Conservation (phyloP, 2,113 vertebrate species). For the Sinocyclocheilus anophthalmus region DNA sequence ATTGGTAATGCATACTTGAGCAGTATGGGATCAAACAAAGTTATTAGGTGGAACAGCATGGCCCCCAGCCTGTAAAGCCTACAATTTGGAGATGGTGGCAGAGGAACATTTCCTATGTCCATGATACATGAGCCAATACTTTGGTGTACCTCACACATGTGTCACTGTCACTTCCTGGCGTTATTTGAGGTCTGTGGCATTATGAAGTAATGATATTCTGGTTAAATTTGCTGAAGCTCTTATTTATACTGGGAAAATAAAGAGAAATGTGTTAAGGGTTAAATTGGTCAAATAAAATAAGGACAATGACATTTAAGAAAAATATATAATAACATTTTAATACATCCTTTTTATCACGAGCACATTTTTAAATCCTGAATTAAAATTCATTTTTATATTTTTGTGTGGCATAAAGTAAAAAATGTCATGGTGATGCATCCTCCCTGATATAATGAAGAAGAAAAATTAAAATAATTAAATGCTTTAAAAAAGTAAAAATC, state of each 20-base stretch:
- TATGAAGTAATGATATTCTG: neutral
- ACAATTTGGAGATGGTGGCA: neutral
- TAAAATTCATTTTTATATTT: neutral
- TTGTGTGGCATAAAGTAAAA: neutral
- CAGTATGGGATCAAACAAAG: slow-evolving; percentile 45
- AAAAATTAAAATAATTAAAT: no score
- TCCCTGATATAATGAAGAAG: no score
- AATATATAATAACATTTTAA: neutral
- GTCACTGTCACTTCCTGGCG: neutral
- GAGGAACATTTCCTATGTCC: neutral
- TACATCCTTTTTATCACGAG: neutral
- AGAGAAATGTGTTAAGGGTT: neutral
- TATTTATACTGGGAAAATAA: neutral
- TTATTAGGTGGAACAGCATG: slow-evolving; percentile 36
- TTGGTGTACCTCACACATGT: neutral
- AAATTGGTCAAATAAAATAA: neutral
- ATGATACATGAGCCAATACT: neutral
- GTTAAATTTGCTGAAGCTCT: neutral
- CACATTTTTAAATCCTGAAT: neutral
- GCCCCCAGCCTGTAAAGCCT: neutral
- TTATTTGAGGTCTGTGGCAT: neutral
- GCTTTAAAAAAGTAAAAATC: no score
- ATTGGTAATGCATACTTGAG: slow-evolving; percentile 50
- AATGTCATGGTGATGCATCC: no score
- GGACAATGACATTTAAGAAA: neutral